phyloP scores from a whole-genome alignment of 92 coral and sea anemone genomes.

The Paramuricea clavata region DNA sequence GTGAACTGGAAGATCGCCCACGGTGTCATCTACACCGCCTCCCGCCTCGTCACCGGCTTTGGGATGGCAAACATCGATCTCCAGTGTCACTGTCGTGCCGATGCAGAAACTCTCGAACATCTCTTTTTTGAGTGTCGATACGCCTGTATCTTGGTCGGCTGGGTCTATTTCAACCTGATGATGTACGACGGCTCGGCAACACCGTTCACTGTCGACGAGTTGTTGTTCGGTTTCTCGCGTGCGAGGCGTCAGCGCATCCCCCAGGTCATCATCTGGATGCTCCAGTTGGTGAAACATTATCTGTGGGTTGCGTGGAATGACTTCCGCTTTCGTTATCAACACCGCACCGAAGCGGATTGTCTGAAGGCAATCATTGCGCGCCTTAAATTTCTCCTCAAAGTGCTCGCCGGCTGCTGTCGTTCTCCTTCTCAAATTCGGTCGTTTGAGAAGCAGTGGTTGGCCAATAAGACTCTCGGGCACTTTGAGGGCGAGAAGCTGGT shows the following conservation, averaged over 20 bases:
- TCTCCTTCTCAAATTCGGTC: background rate
- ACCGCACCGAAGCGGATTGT: too few relatives aligned
- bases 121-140: background rate
- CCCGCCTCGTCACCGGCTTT: background rate
- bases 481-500: background rate
- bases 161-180: background rate
- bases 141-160: background rate
- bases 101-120: background rate
- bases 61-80: background rate
- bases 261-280: background rate
- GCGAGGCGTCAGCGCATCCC: background rate
- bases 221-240: constrained; percentile 4
- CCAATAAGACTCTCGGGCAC: background rate
- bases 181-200: background rate
- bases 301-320: constrained; percentile 18
- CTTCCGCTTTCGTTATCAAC: constrained; percentile 1
- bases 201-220: background rate
- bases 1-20: constrained; percentile 54
- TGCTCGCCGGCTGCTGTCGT: background rate
- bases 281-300: background rate
- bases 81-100: background rate
- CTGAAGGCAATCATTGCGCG: background rate
- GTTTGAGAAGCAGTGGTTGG: background rate
- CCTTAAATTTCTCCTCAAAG: background rate
- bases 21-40: constrained; percentile 49